These are phyloP conservation scores for Heliconius erato DNA, from an alignment of 2,888 invertebrate genomes.

Conservation along the genomic window DNA sequence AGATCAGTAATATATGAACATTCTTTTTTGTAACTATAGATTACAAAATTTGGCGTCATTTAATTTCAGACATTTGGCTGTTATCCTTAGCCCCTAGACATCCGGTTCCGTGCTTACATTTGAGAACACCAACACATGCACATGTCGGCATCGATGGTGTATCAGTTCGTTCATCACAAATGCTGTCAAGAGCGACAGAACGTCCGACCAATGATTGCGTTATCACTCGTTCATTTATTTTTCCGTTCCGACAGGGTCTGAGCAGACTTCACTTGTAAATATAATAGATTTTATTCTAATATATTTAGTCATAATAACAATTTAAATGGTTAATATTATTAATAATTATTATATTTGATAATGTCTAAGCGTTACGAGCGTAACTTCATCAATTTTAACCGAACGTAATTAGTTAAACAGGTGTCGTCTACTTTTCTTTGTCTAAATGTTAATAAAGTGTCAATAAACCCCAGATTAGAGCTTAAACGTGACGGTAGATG, in stretches of 20 bases:
- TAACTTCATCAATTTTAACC: conserved; percentile 35
- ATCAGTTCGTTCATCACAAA: conserved; percentile 7
- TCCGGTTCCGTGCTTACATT: conserved; percentile 18
- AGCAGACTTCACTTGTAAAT: conserved; percentile 51
- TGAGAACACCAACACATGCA: conserved; percentile 28
- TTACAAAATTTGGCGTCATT: not conserved
- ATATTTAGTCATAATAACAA: conserved; percentile 39
- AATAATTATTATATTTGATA: conserved; percentile 37
- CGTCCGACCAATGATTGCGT: not conserved
- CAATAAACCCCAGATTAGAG: conserved; percentile 68
- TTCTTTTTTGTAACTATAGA: not conserved
- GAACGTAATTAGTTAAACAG: conserved; percentile 18
- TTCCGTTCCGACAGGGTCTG: conserved; percentile 45
- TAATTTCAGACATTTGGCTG: conserved; percentile 27
- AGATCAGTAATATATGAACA: not conserved
- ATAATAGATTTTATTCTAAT: conserved; percentile 35
- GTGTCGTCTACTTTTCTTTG: conserved; percentile 26
- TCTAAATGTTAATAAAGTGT: conserved; percentile 37
- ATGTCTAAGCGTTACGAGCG: conserved; percentile 44
- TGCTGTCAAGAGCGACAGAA: not conserved
- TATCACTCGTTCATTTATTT: not conserved
- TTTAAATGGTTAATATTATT: conserved; percentile 40
- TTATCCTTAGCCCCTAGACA: conserved; percentile 20
- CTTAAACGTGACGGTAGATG: conserved; percentile 67
- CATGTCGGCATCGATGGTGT: conserved; percentile 14